Percentiles rank a stretch among this genome's conserved stretches.
Conservation (phyloP, 2,113 vertebrate species). For the Calcarius ornatus region DNA sequence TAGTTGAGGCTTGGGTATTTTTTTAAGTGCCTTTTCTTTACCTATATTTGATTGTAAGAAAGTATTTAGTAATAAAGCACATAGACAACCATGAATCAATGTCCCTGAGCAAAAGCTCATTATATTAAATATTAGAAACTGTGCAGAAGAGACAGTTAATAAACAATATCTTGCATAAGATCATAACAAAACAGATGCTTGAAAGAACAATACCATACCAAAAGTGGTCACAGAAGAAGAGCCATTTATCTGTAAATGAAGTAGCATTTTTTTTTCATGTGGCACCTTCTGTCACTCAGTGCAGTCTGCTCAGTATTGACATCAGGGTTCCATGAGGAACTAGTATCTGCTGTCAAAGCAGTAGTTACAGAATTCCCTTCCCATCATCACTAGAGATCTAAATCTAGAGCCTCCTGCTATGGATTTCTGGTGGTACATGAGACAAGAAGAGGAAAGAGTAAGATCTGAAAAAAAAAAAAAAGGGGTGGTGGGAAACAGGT, state of each 20-base stretch:
- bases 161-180: background rate
- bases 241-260: background rate
- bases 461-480: background rate
- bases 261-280: background rate
- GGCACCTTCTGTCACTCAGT: background rate
- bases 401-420: background rate
- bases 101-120: background rate
- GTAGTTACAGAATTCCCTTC: background rate
- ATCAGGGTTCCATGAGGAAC: background rate
- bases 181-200: background rate
- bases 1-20: background rate
- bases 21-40: background rate
- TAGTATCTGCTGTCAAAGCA: background rate
- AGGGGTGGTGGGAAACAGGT: background rate
- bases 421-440: background rate
- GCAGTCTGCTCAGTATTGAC: background rate
- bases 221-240: background rate
- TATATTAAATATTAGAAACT: slow-evolving; percentile 22
- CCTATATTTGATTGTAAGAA: background rate
- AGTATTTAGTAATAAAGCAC: background rate
- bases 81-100: slow-evolving; percentile 16
- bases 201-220: background rate
- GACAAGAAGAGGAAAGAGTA: background rate
- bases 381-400: background rate
- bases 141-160: background rate